Evolutionary conservation across 2,113 vertebrate species (phyloP), one percentile per base, ranked within the genome.

Genomic region (Archilochus colubris): DNA sequence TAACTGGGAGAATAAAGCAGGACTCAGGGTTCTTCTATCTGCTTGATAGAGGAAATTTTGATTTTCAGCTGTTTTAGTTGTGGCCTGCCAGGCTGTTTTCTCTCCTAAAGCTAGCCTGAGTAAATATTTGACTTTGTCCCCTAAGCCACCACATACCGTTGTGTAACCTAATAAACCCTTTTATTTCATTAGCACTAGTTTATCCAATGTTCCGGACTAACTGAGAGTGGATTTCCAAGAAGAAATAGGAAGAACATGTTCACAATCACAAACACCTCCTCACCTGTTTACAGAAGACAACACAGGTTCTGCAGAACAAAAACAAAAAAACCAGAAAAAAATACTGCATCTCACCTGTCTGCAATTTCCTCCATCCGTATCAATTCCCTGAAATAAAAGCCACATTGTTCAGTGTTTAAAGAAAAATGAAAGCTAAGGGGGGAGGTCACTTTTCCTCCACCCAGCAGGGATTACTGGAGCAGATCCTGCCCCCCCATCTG

Each of bases 181-280:
- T 94, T 82, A 89, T 92, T 97, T 91, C 94, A 91, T 96, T 95
- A 95, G 91, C 94, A 90, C 66, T 74, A 59, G 89, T 84, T 96
- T 96, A 92, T 88, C 89, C 85, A 83, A 93, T 93, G 95, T 96
- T 94, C 96, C 21, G 1, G 12, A 75, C 93, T 97, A 95, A 97
- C 54, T 89, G 94, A 90, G 91, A 91, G 83, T 87, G 84, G 82
- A 96, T 97, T 97, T 97, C 96, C 92, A 95, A 96, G 95, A 96
- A 97, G 91, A 97, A 97, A 90, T 97, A 90, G 80, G 93, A 92
- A 97, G 94, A 94, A 91, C 86, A 70, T 78, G 88, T 91, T 97
- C 87, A 68, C 70, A 92, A 77, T 48, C 68, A 76, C 61, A 58
- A 82, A 81, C 54, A 81, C 74, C 73, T 57, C 70, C 81, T 93